phyloP scores from a whole-genome alignment of 2,888 invertebrate genomes.

The Pherbina coryleti region DNA sequence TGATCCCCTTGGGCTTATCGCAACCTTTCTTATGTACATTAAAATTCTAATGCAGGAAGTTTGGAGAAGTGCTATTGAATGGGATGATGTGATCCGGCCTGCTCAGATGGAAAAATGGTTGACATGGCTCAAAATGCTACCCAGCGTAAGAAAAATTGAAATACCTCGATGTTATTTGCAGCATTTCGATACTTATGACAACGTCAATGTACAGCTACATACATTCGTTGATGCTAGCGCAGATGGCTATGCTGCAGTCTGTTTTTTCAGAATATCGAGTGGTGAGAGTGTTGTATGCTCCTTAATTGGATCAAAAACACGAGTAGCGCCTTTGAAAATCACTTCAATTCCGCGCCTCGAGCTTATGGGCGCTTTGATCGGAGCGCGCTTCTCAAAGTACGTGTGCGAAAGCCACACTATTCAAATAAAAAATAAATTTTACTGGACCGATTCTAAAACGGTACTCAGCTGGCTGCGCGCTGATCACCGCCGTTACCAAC shows the following conservation, averaged over 20 bases:
- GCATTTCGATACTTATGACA: not conserved
- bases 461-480: slow-evolving; percentile 52
- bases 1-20: slow-evolving; percentile 24
- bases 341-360: slow-evolving; percentile 42
- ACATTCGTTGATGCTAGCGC: slow-evolving; percentile 33
- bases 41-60: slow-evolving; percentile 28
- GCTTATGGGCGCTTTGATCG: slow-evolving; percentile 44
- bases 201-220: slow-evolving; percentile 5
- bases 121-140: slow-evolving; percentile 21
- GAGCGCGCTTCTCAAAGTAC: slow-evolving; percentile 41
- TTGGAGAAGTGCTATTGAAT: slow-evolving; percentile 3
- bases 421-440: slow-evolving; percentile 36
- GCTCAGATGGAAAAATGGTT: slow-evolving; percentile 2
- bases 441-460: slow-evolving; percentile 53
- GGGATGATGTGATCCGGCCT: slow-evolving; percentile 12
- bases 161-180: slow-evolving; percentile 28
- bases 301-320: slow-evolving; percentile 38
- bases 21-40: slow-evolving; percentile 12
- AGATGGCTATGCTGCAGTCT: not conserved
- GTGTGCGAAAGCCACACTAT: slow-evolving; percentile 40
- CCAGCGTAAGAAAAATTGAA: slow-evolving; percentile 23
- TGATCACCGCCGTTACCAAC: slow-evolving; percentile 32
- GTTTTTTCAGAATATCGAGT: not conserved
- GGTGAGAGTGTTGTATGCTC: slow-evolving; percentile 17
- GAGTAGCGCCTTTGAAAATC: slow-evolving; percentile 44